A percentile compares a stretch with the other conserved stretches of the same genome.
phyloP scores from a whole-genome alignment of 2,113 vertebrate species.

The Nansenia antarctica region DNA sequence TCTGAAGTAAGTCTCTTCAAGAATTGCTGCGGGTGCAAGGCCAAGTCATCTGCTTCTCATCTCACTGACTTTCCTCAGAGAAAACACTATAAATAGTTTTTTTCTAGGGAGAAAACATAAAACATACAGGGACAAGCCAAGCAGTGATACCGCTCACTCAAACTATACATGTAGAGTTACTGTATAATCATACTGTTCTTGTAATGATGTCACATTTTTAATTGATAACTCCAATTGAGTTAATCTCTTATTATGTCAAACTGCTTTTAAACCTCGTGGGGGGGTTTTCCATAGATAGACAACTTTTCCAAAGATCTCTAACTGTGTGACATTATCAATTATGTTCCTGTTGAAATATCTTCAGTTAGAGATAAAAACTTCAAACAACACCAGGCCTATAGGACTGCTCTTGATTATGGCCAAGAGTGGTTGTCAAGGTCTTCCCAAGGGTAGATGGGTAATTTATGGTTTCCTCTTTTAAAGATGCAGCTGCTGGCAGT shows the following conservation, averaged over 20 bases:
- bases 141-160: too few species aligned
- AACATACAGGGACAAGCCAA: not conserved
- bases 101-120: not conserved
- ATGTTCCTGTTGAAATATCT: not conserved
- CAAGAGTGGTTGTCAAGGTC: conserved; percentile 1
- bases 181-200: too few species aligned
- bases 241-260: too few species aligned
- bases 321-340: too few species aligned
- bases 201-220: too few species aligned
- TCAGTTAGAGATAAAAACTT: not conserved
- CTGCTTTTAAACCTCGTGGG: too few species aligned
- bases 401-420: not conserved
- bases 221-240: too few species aligned
- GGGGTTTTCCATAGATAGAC: too few species aligned
- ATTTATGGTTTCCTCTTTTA: conserved; percentile 39
- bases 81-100: conserved; percentile 6
- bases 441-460: conserved; percentile 11
- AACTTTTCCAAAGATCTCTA: too few species aligned
- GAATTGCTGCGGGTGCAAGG: not conserved
- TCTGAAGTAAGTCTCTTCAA: not conserved
- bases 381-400: not conserved
- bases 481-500: conserved; percentile 11
- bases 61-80: conserved; percentile 7
- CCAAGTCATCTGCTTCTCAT: conserved; percentile 26
- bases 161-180: too few species aligned